These are phyloP conservation scores for Agrilus planipennis DNA, from an alignment of 1,140 invertebrate species.

Conservation along the genomic window DNA sequence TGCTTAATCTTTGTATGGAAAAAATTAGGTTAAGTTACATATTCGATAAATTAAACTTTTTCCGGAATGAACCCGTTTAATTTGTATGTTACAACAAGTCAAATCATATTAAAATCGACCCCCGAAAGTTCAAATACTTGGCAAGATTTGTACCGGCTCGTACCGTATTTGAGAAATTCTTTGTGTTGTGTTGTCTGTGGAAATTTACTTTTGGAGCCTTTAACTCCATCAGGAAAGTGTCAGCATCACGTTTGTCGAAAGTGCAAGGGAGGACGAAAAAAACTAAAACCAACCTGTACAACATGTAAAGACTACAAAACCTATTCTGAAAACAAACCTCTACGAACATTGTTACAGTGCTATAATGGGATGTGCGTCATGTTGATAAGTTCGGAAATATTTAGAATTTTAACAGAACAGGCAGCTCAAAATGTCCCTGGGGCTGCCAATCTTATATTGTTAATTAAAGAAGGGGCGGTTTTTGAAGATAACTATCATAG, in stretches of 20 bases:
- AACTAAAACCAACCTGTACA: constrained; percentile 68
- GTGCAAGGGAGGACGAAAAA: constrained; percentile 74
- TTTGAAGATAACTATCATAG: constrained; percentile 67
- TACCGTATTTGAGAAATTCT: constrained; percentile 74
- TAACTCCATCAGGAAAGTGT: constrained; percentile 69
- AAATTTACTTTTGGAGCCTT: constrained; percentile 68
- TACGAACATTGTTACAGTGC: constrained; percentile 70
- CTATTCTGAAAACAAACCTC: constrained; percentile 71
- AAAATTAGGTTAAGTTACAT: constrained; percentile 8
- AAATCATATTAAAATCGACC: constrained; percentile 61
- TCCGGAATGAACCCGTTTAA: constrained; percentile 69
- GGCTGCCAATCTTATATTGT: constrained; percentile 48
- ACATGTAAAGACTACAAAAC: constrained; percentile 76
- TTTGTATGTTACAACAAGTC: constrained; percentile 72
- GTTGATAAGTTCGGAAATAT: constrained; percentile 58
- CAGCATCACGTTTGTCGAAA: constrained; percentile 75
- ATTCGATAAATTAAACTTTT: constrained; percentile 9
- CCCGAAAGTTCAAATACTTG: constrained; percentile 56
- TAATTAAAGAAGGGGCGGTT: constrained; percentile 66
- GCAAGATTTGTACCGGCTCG: constrained; percentile 67
- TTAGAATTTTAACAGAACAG: constrained; percentile 45
- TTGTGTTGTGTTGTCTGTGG: constrained; percentile 81
- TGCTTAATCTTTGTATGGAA: no score
- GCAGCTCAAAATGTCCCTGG: constrained; percentile 33
- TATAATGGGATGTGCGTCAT: constrained; percentile 82